A percentile compares a stretch with the other conserved stretches of the same genome.
Conservation (phyloP, 2,797 vertebrate species). For the Artibeus lituratus region DNA sequence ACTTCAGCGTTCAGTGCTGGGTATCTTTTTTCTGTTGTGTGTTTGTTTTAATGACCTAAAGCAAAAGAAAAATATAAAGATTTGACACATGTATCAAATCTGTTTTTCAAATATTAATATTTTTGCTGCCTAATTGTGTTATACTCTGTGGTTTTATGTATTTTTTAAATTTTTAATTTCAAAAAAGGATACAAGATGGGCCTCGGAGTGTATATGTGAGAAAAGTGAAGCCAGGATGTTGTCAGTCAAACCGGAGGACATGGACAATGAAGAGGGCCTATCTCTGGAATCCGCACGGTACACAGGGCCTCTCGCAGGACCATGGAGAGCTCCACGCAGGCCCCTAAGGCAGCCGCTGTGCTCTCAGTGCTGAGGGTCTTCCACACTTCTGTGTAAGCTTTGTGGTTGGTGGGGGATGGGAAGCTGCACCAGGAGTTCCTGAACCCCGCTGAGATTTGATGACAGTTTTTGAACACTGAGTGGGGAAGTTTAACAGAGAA, state of each 20-base stretch:
- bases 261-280: accelerated
- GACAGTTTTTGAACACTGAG: background rate
- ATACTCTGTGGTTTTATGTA: background rate
- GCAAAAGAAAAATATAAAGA: background rate
- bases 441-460: background rate
- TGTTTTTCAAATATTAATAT: background rate
- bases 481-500: too few relatives aligned
- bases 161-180: background rate
- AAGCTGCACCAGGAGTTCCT: background rate
- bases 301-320: background rate
- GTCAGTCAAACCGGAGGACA: background rate
- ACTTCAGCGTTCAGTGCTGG: background rate
- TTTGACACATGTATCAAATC: background rate
- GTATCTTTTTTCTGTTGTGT: background rate
- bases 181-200: background rate
- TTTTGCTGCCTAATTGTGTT: background rate
- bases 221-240: background rate
- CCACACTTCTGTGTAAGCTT: accelerated
- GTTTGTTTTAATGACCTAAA: background rate
- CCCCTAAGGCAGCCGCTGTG: accelerated
- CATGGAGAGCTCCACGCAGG: background rate
- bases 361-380: background rate
- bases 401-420: too few relatives aligned
- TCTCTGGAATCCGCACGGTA: background rate
- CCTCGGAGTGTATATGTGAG: background rate